These are phyloP conservation scores for Caenorhabditis plicata DNA, from an alignment of 2,888 invertebrate genomes.

Conservation along the genomic window DNA sequence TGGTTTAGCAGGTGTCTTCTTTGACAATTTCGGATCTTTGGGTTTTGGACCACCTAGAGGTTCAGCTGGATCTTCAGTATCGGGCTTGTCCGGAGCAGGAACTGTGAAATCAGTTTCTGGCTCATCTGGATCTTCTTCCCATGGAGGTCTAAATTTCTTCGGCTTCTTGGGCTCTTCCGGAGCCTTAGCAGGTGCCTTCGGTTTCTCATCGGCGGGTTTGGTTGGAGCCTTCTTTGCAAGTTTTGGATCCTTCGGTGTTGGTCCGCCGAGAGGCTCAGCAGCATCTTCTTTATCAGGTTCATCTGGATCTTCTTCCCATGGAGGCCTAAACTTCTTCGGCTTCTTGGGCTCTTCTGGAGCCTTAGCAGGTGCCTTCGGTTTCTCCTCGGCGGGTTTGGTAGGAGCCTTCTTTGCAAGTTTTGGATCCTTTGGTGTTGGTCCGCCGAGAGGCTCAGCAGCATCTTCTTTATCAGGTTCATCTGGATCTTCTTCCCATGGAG, in stretches of 20 bases:
- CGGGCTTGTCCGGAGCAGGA: constrained; percentile 24
- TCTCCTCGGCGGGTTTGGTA: not conserved
- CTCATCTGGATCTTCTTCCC: constrained; percentile 29
- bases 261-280: constrained; percentile 19
- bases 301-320: constrained; percentile 30
- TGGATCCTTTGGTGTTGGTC: constrained; percentile 28
- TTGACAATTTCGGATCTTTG: constrained; percentile 22
- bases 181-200: constrained; percentile 8
- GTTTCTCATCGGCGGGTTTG: constrained; percentile 3
- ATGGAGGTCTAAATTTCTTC: constrained; percentile 31
- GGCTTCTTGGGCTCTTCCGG: constrained; percentile 21
- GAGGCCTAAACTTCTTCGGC: constrained; percentile 31
- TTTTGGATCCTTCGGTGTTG: constrained; percentile 21
- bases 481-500: constrained; percentile 1
- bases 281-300: constrained; percentile 25
- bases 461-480: constrained; percentile 9
- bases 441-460: constrained; percentile 18
- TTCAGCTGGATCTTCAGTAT: constrained; percentile 18
- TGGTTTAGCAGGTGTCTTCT: constrained; percentile 7
- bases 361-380: constrained; percentile 3
- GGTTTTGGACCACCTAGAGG: constrained; percentile 10
- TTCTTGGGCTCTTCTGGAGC: constrained; percentile 11
- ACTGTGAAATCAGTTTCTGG: constrained; percentile 23
- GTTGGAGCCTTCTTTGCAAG: constrained; percentile 12
- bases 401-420: constrained; percentile 7